phyloP scores from a whole-genome alignment of 2,797 vertebrate species.

The Heteromormyrus szaboi region DNA sequence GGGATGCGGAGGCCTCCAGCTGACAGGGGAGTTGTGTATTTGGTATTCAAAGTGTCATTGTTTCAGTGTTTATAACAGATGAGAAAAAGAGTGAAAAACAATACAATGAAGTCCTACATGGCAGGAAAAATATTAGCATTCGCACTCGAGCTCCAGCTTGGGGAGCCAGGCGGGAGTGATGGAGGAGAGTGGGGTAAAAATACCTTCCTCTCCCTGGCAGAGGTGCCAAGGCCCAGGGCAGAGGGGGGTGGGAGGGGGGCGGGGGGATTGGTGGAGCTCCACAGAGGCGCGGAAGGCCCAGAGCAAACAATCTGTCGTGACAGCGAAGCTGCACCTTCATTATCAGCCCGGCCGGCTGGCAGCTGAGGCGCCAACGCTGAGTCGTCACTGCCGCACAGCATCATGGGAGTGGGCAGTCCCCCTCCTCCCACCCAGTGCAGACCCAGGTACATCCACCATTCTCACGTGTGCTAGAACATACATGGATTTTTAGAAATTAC shows the following conservation, averaged over 20 bases:
- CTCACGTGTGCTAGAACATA: not conserved
- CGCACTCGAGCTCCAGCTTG: conserved; percentile 30
- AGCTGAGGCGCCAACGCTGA: conserved; percentile 69
- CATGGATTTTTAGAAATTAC: too few relatives aligned
- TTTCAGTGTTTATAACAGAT: conserved; percentile 12
- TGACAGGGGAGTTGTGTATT: not conserved
- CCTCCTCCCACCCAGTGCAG: conserved; percentile 24
- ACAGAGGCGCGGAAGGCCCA: conserved; percentile 49
- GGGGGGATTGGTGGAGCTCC: conserved; percentile 14
- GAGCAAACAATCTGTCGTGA: conserved; percentile 68
- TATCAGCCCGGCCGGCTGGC: conserved; percentile 62
- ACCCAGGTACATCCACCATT: conserved; percentile 41
- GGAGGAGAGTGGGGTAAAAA: conserved; percentile 40
- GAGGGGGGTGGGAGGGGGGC: not conserved
- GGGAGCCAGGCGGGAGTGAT: conserved; percentile 32
- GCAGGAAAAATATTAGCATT: conserved; percentile 43
- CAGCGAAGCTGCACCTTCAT: conserved; percentile 65
- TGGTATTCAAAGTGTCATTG: not conserved
- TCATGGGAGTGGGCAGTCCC: conserved; percentile 40
- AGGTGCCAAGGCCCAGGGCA: conserved; percentile 48
- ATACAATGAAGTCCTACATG: conserved; percentile 7
- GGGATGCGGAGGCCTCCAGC: not conserved
- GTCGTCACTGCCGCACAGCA: conserved; percentile 42
- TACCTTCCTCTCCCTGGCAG: conserved; percentile 42
- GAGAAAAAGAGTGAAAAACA: not conserved